These are phyloP conservation scores for Spodoptera frugiperda DNA, from an alignment of 1,140 invertebrate species.

Conservation along the genomic window DNA sequence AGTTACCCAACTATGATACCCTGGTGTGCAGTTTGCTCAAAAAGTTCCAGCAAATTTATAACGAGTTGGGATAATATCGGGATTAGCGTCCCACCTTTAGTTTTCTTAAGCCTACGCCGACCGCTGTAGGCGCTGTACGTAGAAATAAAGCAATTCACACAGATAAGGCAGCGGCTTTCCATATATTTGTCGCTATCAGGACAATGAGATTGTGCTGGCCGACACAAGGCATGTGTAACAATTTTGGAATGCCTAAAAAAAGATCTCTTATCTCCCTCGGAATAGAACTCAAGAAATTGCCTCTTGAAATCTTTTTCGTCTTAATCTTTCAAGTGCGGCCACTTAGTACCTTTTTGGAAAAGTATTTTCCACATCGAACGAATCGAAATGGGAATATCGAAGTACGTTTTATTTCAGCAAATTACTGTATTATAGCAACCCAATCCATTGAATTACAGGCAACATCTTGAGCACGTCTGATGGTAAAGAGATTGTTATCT, in stretches of 20 bases:
- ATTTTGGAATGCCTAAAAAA: background rate
- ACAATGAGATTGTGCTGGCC: constrained; percentile 2
- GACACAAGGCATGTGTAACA: constrained; percentile 7
- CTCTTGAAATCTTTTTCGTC: background rate
- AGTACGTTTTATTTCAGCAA: constrained; percentile 1
- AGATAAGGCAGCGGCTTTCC: constrained; percentile 31
- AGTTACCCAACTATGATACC: constrained; percentile 37
- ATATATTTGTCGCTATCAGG: constrained; percentile 49
- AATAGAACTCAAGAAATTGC: background rate
- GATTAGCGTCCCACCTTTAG: constrained; percentile 47
- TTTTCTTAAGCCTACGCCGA: constrained; percentile 34
- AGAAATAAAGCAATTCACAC: constrained; percentile 31
- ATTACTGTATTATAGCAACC: constrained; percentile 20
- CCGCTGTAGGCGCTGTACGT: constrained; percentile 14
- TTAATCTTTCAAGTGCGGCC: background rate
- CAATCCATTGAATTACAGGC: constrained; percentile 11
- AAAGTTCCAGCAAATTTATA: constrained; percentile 48
- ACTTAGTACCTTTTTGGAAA: background rate
- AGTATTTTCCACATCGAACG: background rate
- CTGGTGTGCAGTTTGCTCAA: constrained; percentile 21
- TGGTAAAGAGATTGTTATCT: constrained; percentile 53
- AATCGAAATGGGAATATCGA: background rate
- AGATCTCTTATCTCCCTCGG: background rate
- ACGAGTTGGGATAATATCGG: constrained; percentile 44
- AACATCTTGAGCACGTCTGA: constrained; percentile 30